phyloP scores from a whole-genome alignment of 2,797 vertebrate genomes.

The Enteromius afrohamiltoni region DNA sequence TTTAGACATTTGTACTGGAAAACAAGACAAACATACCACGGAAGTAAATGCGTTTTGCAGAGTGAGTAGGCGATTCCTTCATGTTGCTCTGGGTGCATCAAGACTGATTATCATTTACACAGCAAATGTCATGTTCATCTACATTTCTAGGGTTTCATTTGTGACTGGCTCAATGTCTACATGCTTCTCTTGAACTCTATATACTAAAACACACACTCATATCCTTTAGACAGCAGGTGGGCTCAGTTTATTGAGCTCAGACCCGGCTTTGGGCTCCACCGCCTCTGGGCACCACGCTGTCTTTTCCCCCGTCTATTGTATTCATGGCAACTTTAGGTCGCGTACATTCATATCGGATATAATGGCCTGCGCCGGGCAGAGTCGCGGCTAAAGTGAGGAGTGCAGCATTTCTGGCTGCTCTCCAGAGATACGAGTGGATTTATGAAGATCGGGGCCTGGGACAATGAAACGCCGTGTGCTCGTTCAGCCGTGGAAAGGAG shows the following conservation, averaged over 20 bases:
- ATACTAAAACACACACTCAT: conserved; percentile 49
- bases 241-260: conserved; percentile 40
- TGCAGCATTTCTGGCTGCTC: conserved; percentile 56
- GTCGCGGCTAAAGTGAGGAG: conserved; percentile 39
- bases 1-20: not conserved
- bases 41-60: not conserved
- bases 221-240: conserved; percentile 30
- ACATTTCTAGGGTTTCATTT: conserved; percentile 9
- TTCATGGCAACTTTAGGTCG: conserved; percentile 32
- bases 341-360: conserved; percentile 41
- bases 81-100: not conserved
- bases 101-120: not conserved
- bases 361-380: conserved; percentile 33
- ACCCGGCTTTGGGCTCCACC: conserved; percentile 14
- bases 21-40: not conserved
- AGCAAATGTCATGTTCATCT: conserved; percentile 5
- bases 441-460: conserved; percentile 52
- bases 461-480: conserved; percentile 56
- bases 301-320: conserved; percentile 19
- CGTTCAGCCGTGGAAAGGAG: conserved; percentile 54
- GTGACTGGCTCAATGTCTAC: not conserved
- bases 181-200: conserved; percentile 9
- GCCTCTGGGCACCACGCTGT: conserved; percentile 31
- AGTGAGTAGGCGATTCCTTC: not conserved
- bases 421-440: conserved; percentile 65